A percentile compares a stretch with the other conserved stretches of the same genome.
Conservation (phyloP, 1,140 invertebrate genomes). For the Cataglyphis hispanica region DNA sequence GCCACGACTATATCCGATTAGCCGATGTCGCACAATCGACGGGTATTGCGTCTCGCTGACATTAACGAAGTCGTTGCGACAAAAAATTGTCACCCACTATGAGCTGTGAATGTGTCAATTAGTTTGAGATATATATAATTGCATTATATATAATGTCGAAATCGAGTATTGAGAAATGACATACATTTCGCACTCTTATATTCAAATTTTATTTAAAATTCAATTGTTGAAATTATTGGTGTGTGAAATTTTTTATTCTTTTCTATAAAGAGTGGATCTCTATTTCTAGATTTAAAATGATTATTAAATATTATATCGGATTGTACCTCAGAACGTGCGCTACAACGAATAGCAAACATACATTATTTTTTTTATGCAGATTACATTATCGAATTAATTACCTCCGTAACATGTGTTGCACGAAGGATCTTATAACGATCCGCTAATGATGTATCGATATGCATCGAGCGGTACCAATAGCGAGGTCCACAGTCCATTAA, state of each 20-base stretch:
- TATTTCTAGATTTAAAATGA: neutral
- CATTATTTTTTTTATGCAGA: neutral
- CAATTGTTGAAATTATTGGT: neutral
- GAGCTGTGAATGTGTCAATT: constrained; percentile 35
- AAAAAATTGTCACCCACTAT: constrained; percentile 28
- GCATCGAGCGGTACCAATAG: constrained; percentile 43
- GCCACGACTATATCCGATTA: constrained; percentile 46
- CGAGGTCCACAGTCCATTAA: constrained; percentile 45
- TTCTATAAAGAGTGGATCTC: neutral
- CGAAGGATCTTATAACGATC: constrained; percentile 61
- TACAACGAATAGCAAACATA: neutral
- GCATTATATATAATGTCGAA: too few species aligned
- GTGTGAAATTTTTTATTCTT: neutral
- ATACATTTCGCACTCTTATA: neutral
- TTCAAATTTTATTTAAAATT: constrained; percentile 8
- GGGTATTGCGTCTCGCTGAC: constrained; percentile 10
- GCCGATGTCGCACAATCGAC: neutral
- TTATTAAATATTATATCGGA: neutral
- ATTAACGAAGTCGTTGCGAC: constrained; percentile 28
- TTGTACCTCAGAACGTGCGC: neutral
- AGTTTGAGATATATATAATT: constrained; percentile 35
- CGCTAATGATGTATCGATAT: constrained; percentile 67
- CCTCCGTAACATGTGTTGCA: constrained; percentile 59
- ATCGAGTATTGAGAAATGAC: neutral
- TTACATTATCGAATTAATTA: constrained; percentile 77